phyloP scores from a whole-genome alignment of 2,888 invertebrate species.

The Eupithecia tripunctaria region DNA sequence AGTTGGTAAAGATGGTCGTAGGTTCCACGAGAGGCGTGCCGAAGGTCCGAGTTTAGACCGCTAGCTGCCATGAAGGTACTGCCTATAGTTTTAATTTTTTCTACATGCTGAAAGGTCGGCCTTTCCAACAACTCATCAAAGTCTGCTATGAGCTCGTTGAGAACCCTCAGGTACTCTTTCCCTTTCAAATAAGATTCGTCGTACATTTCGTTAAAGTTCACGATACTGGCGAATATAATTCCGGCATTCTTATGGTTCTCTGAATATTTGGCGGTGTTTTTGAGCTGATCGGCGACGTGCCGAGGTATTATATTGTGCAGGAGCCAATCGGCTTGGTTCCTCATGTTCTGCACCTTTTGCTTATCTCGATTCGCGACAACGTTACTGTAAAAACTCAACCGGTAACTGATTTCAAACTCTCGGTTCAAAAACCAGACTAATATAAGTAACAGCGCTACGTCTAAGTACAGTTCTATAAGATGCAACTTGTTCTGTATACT shows the following conservation, averaged over 20 bases:
- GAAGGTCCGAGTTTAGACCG: slow-evolving; percentile 93
- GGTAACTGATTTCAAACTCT: slow-evolving; percentile 97
- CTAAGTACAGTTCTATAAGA: slow-evolving; percentile 90
- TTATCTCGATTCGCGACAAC: slow-evolving; percentile 95
- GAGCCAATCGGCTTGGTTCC: slow-evolving; percentile 98
- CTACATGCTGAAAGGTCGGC: slow-evolving; percentile 93
- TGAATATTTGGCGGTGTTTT: slow-evolving; percentile 96
- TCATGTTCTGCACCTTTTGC: slow-evolving; percentile 94
- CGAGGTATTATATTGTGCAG: slow-evolving; percentile 98
- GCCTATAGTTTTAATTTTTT: slow-evolving; percentile 99
- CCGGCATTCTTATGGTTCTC: slow-evolving; percentile 96
- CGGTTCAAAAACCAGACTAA: slow-evolving; percentile 97
- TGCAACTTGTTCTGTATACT: slow-evolving; percentile 66
- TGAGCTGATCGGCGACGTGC: slow-evolving; percentile 96
- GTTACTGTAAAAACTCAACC: slow-evolving; percentile 96
- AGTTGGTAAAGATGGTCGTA: slow-evolving; percentile 93
- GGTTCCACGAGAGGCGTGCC: slow-evolving; percentile 87
- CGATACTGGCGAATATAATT: slow-evolving; percentile 97
- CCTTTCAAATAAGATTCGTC: slow-evolving; percentile 98
- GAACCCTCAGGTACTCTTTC: slow-evolving; percentile 95
- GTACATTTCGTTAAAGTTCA: slow-evolving; percentile 99
- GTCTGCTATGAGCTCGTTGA: slow-evolving; percentile 98
- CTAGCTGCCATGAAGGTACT: slow-evolving; percentile 99
- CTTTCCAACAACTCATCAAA: slow-evolving; percentile 96
- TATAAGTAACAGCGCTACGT: slow-evolving; percentile 91